phyloP scores from a whole-genome alignment of 1,140 invertebrate genomes.

The Brachionus rotundiformis region DNA sequence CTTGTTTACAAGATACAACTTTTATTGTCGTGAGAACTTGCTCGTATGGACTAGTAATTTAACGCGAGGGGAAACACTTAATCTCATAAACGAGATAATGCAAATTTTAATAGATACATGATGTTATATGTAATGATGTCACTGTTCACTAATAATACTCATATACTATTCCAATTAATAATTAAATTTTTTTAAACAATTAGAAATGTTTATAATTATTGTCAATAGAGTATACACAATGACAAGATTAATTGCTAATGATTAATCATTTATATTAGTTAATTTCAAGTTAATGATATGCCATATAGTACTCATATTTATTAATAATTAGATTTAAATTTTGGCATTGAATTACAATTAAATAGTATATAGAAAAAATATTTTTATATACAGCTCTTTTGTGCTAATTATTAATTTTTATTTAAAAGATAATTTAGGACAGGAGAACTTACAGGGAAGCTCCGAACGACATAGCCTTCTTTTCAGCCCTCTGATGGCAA shows the following conservation, averaged over 20 bases:
- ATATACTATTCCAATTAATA: slow-evolving; percentile 25
- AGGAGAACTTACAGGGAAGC: too few species aligned
- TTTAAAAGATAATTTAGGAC: too few species aligned
- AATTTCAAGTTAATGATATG: neutral
- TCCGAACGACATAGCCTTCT: too few species aligned
- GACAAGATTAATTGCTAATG: slow-evolving; percentile 30
- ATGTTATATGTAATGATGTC: neutral
- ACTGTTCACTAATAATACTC: too few species aligned
- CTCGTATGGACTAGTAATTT: neutral
- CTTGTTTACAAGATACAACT: slow-evolving; percentile 33
- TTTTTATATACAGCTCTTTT: too few species aligned
- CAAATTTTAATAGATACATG: neutral
- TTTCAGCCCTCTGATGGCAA: too few species aligned
- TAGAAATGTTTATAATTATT: slow-evolving; percentile 36
- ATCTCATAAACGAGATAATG: neutral
- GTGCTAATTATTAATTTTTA: too few species aligned
- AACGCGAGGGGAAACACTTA: neutral
- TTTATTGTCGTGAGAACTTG: neutral
- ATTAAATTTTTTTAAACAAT: neutral
- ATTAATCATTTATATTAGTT: slow-evolving; percentile 15
- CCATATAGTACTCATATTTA: neutral
- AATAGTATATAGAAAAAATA: too few species aligned
- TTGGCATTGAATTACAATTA: neutral
- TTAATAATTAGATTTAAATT: neutral
- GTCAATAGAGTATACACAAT: neutral